Percentiles rank a stretch among this genome's conserved stretches.
Conservation (phyloP, 2,113 vertebrate genomes). For the Kryptolebias marmoratus region DNA sequence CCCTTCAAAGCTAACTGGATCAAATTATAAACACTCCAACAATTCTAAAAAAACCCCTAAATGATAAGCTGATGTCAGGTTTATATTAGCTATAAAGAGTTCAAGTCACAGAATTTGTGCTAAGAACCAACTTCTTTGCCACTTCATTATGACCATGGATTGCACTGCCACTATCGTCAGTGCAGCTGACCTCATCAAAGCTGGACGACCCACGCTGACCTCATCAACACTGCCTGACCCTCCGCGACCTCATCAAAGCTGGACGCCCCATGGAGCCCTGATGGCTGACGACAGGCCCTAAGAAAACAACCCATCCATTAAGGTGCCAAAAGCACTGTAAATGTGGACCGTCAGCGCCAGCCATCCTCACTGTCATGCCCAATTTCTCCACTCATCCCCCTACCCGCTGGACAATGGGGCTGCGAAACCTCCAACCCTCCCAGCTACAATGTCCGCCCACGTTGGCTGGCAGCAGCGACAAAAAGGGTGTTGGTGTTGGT, state of each 20-base stretch:
- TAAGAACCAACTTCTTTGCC: conserved; percentile 49
- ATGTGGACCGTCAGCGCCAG: conserved; percentile 66
- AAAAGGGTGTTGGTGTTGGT: conserved; percentile 1
- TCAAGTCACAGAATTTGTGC: conserved; percentile 31
- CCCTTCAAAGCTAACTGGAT: too few relatives aligned
- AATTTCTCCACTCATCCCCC: conserved; percentile 59
- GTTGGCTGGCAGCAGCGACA: conserved; percentile 73
- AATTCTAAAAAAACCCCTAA: too few relatives aligned
- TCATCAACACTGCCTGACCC: conserved; percentile 81
- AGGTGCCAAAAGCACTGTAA: conserved; percentile 79
- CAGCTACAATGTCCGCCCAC: conserved; percentile 80
- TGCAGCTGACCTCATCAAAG: conserved; percentile 83
- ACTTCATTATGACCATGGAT: conserved; percentile 57
- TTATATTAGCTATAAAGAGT: too few relatives aligned
- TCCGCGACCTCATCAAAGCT: conserved; percentile 82
- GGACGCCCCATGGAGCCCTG: conserved; percentile 70
- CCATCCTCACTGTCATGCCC: conserved; percentile 75
- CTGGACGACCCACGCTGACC: conserved; percentile 80
- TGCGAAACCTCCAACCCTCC: conserved; percentile 63
- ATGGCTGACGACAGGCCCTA: conserved; percentile 64
- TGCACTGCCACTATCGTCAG: conserved; percentile 41
- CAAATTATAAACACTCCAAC: too few relatives aligned
- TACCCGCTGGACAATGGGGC: conserved; percentile 71
- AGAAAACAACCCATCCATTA: conserved; percentile 80
- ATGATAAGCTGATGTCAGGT: too few relatives aligned